Evolutionary conservation across 64 coral and sea anemone genomes (phyloP).

Genomic region (Dendronephthya gigantea): DNA sequence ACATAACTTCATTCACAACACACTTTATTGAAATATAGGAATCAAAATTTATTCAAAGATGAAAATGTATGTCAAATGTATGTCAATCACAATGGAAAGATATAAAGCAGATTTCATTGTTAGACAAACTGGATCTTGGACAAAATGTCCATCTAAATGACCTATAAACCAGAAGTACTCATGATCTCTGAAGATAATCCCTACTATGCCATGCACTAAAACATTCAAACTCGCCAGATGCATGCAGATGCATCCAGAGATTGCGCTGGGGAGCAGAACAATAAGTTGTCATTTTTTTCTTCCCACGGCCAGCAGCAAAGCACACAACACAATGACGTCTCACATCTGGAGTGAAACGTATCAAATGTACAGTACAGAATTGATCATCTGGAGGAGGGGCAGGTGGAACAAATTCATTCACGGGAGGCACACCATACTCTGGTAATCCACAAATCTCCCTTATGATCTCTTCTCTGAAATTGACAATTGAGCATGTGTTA

Average conservation of each 20-base stretch:
- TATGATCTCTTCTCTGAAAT: background rate
- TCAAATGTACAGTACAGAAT: constrained; percentile 37
- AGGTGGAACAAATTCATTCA: background rate
- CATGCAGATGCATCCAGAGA: constrained; percentile 43
- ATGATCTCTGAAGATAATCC: background rate
- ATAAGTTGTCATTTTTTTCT: constrained; percentile 39
- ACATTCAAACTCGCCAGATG: constrained; percentile 28
- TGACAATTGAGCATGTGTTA: background rate
- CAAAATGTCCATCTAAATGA: background rate
- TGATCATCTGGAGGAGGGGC: background rate
- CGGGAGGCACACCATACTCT: background rate
- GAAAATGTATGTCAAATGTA: background rate
- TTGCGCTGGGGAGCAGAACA: constrained; percentile 56
- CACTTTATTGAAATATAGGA: too few species aligned
- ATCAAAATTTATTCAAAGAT: too few species aligned
- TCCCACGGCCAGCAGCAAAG: constrained; percentile 45
- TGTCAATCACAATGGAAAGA: background rate
- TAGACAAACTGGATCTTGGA: background rate
- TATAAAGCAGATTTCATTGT: background rate
- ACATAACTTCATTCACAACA: too few species aligned
- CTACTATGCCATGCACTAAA: constrained; percentile 45
- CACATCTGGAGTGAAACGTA: constrained; percentile 40
- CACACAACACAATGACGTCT: constrained; percentile 58
- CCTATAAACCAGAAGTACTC: background rate
- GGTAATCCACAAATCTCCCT: background rate